A percentile compares a stretch with the other conserved stretches of the same genome.
Conservation (phyloP, 2,113 vertebrate genomes). For the Oreotrochilus melanogaster region DNA sequence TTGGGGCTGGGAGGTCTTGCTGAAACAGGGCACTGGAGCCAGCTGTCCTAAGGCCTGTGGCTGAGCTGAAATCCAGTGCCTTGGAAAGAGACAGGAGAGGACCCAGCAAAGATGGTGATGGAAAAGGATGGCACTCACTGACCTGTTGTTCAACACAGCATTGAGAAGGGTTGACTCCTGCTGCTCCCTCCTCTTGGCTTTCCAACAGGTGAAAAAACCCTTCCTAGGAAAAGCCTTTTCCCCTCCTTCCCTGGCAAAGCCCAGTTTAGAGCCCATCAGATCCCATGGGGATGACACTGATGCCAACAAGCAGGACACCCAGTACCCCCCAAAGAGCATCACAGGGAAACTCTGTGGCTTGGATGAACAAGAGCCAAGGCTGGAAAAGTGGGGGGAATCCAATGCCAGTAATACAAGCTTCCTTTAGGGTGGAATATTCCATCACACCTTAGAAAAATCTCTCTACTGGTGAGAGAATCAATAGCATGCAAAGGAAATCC, state of each 20-base stretch:
- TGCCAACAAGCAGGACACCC: not conserved
- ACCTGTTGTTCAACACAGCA: rapidly evolving
- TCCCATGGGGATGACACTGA: rapidly evolving
- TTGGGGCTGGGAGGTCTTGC: not conserved
- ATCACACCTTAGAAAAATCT: not conserved
- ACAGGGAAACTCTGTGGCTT: not conserved
- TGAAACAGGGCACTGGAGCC: not conserved
- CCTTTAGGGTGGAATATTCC: not conserved
- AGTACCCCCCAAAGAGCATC: not conserved
- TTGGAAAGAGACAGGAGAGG: not conserved
- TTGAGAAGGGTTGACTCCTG: rapidly evolving
- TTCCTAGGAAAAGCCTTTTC: not conserved
- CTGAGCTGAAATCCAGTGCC: not conserved
- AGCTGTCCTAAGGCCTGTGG: not conserved
- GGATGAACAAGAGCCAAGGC: not conserved
- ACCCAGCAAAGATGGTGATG: rapidly evolving
- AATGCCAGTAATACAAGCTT: not conserved
- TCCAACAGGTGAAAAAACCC: conserved; percentile 37
- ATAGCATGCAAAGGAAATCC: conserved; percentile 21
- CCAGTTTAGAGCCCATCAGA: not conserved
- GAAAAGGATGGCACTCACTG: not conserved
- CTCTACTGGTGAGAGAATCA: not conserved
- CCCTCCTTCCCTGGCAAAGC: not conserved
- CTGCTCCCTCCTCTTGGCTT: not conserved
- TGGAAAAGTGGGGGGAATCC: rapidly evolving